These are phyloP conservation scores for Orchesella flavescens DNA, from an alignment of 2,888 invertebrate species.

Conservation along the genomic window DNA sequence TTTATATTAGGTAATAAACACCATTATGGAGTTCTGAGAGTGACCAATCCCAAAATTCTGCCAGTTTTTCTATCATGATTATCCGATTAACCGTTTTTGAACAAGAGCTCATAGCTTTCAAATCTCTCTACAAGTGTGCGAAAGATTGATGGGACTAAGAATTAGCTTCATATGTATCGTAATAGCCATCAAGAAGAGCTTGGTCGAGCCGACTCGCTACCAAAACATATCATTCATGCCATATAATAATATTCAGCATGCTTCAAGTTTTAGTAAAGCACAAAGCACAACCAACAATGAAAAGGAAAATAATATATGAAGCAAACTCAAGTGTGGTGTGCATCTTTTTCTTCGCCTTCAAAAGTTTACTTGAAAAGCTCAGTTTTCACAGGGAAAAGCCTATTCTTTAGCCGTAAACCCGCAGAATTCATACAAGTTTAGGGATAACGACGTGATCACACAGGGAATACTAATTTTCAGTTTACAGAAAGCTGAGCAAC, in stretches of 20 bases:
- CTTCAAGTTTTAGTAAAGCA: background rate
- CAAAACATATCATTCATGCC: background rate
- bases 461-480: constrained; percentile 34
- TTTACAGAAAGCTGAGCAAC: background rate
- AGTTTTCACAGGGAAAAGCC: background rate
- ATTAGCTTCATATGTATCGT: constrained; percentile 13
- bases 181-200: background rate
- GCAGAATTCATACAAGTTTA: background rate
- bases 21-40: background rate
- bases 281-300: background rate
- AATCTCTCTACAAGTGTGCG: background rate
- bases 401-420: background rate
- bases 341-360: background rate
- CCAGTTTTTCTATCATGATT: background rate
- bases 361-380: too few species aligned
- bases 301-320: too few species aligned
- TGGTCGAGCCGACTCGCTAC: background rate
- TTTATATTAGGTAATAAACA: background rate
- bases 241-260: too few species aligned
- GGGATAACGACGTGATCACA: constrained; percentile 18
- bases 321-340: too few species aligned
- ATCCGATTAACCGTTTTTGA: constrained; percentile 8
- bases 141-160: constrained; percentile 23
- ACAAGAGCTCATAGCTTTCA: constrained; percentile 1
- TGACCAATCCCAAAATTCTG: background rate